Evolutionary conservation across 2,797 vertebrate genomes (phyloP), one percentile per base, ranked within the genome.

Genomic region (Avahi laniger): DNA sequence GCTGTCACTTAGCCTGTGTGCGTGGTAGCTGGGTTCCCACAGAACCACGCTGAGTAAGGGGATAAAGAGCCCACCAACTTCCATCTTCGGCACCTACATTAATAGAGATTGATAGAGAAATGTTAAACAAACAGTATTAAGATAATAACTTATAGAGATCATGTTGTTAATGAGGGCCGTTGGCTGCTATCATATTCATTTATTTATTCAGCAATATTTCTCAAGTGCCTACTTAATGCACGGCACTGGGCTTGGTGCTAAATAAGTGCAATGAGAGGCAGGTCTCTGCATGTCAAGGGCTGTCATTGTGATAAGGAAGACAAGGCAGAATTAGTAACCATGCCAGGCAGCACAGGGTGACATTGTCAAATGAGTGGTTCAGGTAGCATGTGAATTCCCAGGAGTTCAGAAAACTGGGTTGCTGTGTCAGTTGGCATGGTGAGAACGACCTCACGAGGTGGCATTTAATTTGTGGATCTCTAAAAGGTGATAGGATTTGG

Each of bases 171-270:
- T 69, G 22, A 92, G 70, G 85, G n/a, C 41, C 35, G 59, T 18
- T 70, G 72, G 61, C 14, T 33, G 48, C 59, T 57, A 20, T 81
- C 0, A 3, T 67, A n/a, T 76, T 93, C 14, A 41, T 69, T 20
- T 41, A 22, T 85, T 88, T 93, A 26, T 72, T 94, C 12, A 91
- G 78, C 59, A 46, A 17, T 72, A 67, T 76, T 91, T 85, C 89
- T 84, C 2, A 1, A 94, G 46, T 61, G 67, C 43, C 78, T 88
- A 7, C 26, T 94, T 35, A 41, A 91, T 90, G 70, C 20, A 30
- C 11, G 20, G 50, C 17, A 2, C 57, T 18, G 69, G 22, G n/a
- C 14, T 88, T 70, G 50, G 61, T 65, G 63, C 46, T 90, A 43
- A 87, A 35, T 90, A 63, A 50, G 28, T 38, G 13, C 48, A 61